Evolutionary conservation across 1,140 invertebrate genomes (phyloP), one percentile per base, ranked within the genome.

Genomic region (Chironomus tepperi): DNA sequence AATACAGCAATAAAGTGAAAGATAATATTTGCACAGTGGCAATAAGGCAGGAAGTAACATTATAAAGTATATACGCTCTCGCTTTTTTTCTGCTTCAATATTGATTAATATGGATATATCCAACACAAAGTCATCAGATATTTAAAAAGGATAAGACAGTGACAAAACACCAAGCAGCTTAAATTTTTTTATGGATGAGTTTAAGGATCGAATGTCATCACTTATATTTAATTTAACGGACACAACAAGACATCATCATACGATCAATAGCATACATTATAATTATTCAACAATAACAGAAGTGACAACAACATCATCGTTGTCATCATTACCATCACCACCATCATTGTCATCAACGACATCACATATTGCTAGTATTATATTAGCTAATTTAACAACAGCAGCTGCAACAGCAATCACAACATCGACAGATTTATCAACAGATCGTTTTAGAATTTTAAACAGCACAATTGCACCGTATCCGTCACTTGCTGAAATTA

Each of bases 391-490:
- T 70, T 70, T 18, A 70, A 21, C 19, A 8, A 10, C 1, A 57
- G 47, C 47, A 57, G 47, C n/a, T 3, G 7, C 47, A 57, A 7
- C 47, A 57, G 9, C n/a, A 57, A 7, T 57, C n/a, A 57, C 65
- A 6, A 67, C 64, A 16, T 19, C 18, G n/a, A 19, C 18, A 19
- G 18, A 19, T 19, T 70, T 19, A 21, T 12, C 65, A 67, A 67
- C 16, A 70, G 8, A 70, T 18, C 65, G 24, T 34, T 34, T 34
- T 34, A 34, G 24, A 34, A 34, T 34, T 34, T 34, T 34, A 34
- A 70, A 18, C 65, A 70, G 65, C 65, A 70, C 65, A 16, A 70
- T 70, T 70, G 65, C 65, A 70, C 65, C 65, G 15, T 70, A 70
- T 21, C 65, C 65, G 19, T 70, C 65, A 21, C 65, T 70, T 18